These are phyloP conservation scores for Pterocles burchelli DNA, from an alignment of 2,113 vertebrate genomes.

Conservation along the genomic window DNA sequence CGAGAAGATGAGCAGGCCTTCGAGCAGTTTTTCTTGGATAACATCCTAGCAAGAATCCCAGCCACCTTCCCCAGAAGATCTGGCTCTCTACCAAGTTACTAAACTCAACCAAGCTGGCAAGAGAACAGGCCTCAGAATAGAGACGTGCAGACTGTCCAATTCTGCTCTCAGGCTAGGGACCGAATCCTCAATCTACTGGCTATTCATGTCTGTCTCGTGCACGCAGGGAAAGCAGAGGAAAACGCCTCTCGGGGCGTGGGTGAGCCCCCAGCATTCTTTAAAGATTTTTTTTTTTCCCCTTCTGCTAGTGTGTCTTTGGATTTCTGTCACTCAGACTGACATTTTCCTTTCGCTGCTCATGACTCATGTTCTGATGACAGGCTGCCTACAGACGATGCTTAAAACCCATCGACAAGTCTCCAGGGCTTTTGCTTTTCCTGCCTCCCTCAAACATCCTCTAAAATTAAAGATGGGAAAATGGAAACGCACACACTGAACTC, in stretches of 20 bases:
- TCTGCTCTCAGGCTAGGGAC: conserved; percentile 23
- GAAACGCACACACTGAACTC: conserved; percentile 17
- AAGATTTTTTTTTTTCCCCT: neutral
- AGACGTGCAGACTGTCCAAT: neutral
- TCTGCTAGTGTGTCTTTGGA: conserved; percentile 53
- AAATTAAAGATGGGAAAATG: conserved; percentile 62
- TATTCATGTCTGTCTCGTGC: conserved; percentile 52
- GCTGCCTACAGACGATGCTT: conserved; percentile 60
- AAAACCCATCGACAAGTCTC: conserved; percentile 69
- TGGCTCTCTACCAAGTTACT: conserved; percentile 52
- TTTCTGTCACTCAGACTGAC: conserved; percentile 58
- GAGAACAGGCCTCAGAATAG: conserved; percentile 46
- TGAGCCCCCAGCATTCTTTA: conserved; percentile 54
- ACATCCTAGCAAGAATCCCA: conserved; percentile 58
- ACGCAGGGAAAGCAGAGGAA: conserved; percentile 15
- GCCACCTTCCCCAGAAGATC: conserved; percentile 53
- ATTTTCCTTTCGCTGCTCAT: conserved; percentile 62
- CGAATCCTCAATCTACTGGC: conserved; percentile 22
- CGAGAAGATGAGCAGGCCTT: conserved; percentile 38
- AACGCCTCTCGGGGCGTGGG: conserved; percentile 14
- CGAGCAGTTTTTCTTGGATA: conserved; percentile 58
- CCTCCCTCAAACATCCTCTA: conserved; percentile 67
- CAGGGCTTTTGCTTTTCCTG: conserved; percentile 68
- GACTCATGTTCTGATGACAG: conserved; percentile 66
- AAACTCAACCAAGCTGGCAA: conserved; percentile 43